Conservation (phyloP, 1,140 invertebrate species). For the Periplaneta americana region DNA sequence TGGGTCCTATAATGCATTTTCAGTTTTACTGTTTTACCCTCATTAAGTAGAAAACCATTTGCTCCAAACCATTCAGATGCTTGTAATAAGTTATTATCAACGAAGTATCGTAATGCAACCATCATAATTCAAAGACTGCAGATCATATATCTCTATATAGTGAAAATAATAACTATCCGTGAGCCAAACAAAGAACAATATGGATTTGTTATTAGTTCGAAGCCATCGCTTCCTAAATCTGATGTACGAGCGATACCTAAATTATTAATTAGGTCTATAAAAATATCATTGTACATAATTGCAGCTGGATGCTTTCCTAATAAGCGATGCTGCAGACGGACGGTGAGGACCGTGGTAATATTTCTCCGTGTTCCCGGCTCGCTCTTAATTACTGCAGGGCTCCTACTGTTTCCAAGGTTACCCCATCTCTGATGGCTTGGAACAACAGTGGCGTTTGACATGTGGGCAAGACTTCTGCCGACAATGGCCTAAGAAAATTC, state of each 20-base stretch:
- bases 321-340: not conserved
- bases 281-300: not conserved
- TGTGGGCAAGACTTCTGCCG: too few relatives aligned
- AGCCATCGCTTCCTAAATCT: not conserved
- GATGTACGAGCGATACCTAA: not conserved
- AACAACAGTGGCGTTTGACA: not conserved
- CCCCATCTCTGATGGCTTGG: not conserved
- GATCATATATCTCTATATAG: too few relatives aligned
- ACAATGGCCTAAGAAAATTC: too few relatives aligned
- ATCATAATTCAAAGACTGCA: too few relatives aligned
- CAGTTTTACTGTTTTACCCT: too few relatives aligned
- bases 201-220: not conserved
- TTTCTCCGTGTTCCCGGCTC: not conserved
- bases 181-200: not conserved
- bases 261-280: not conserved
- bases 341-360: not conserved
- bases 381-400: not conserved
- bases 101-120: too few relatives aligned
- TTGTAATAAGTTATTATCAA: too few relatives aligned
- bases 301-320: not conserved
- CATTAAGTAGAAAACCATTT: too few relatives aligned
- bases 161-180: too few relatives aligned
- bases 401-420: not conserved
- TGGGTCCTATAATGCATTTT: too few relatives aligned
- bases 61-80: too few relatives aligned